Evolutionary conservation across 2,113 vertebrate genomes (phyloP).

Genomic region (Dissostichus mawsoni): DNA sequence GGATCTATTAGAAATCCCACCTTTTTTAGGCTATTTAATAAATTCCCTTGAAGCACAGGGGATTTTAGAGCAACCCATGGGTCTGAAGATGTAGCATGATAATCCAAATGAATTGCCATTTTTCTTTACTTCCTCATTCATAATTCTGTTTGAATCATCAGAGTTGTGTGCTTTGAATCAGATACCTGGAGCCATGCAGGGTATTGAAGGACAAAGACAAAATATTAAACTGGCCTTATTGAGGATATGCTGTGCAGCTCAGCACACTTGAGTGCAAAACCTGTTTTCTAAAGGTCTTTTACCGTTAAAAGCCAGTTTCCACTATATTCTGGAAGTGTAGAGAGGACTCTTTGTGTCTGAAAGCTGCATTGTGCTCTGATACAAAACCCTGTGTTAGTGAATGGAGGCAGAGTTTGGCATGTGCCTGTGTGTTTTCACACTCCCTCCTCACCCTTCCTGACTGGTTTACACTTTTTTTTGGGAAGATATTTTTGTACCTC

Average conservation of each 20-base stretch:
- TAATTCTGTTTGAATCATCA: slow-evolving; percentile 11
- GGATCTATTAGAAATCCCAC: no score
- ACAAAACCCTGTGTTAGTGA: slow-evolving; percentile 55
- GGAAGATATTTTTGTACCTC: slow-evolving; percentile 32
- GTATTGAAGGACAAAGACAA: not conserved
- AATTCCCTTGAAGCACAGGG: not conserved
- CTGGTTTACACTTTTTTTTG: slow-evolving; percentile 44
- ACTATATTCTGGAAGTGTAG: slow-evolving; percentile 60
- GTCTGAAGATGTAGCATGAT: not conserved
- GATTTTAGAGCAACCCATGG: not conserved
- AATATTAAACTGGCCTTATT: slow-evolving; percentile 5
- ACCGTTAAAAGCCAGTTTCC: slow-evolving; percentile 44
- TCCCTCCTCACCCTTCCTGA: slow-evolving; percentile 42
- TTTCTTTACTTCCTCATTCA: slow-evolving; percentile 1
- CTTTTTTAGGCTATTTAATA: not conserved
- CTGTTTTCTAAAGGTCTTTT: slow-evolving; percentile 33
- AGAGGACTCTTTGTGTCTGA: slow-evolving; percentile 50
- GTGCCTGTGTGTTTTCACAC: slow-evolving; percentile 62
- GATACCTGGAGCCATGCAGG: not conserved
- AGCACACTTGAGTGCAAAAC: slow-evolving; percentile 40
- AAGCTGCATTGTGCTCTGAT: slow-evolving; percentile 60
- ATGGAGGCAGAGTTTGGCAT: slow-evolving; percentile 54
- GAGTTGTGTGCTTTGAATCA: not conserved
- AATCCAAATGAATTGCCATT: slow-evolving; percentile 1
- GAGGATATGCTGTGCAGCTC: slow-evolving; percentile 11